These are phyloP conservation scores for Folsomia manolachei DNA, from an alignment of 2,888 invertebrate genomes.

Conservation along the genomic window DNA sequence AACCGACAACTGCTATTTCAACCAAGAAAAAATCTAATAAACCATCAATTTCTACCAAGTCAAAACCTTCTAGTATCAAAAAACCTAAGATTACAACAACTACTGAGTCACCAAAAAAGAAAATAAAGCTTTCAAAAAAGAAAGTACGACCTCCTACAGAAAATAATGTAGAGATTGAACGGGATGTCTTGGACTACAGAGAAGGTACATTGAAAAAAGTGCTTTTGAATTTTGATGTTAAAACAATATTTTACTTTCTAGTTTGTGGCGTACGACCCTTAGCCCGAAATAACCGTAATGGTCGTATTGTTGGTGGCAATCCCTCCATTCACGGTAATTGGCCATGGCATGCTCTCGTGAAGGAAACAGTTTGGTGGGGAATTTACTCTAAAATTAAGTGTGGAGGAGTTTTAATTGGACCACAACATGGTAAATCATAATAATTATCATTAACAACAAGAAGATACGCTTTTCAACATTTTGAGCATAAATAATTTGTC, in stretches of 20 bases:
- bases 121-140: slow-evolving; percentile 1
- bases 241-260: slow-evolving; percentile 56
- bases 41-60: neutral
- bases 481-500: too few species aligned
- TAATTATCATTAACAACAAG: too few species aligned
- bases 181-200: slow-evolving; percentile 55
- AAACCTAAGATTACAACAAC: neutral
- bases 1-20: neutral
- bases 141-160: neutral
- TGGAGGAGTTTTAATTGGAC: slow-evolving; percentile 79
- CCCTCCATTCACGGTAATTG: slow-evolving; percentile 64
- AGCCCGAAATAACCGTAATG: slow-evolving; percentile 58
- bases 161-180: neutral
- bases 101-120: neutral
- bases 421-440: slow-evolving; percentile 22
- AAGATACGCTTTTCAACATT: too few species aligned
- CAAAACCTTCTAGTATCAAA: neutral
- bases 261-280: slow-evolving; percentile 84
- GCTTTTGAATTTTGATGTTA: neutral
- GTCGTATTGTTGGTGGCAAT: slow-evolving; percentile 85
- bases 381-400: slow-evolving; percentile 92
- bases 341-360: slow-evolving; percentile 88
- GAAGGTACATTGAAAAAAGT: slow-evolving; percentile 52
- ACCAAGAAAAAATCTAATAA: neutral
- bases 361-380: slow-evolving; percentile 89